Conservation (phyloP, 2,113 vertebrate genomes). For the Anguilla japonica region DNA sequence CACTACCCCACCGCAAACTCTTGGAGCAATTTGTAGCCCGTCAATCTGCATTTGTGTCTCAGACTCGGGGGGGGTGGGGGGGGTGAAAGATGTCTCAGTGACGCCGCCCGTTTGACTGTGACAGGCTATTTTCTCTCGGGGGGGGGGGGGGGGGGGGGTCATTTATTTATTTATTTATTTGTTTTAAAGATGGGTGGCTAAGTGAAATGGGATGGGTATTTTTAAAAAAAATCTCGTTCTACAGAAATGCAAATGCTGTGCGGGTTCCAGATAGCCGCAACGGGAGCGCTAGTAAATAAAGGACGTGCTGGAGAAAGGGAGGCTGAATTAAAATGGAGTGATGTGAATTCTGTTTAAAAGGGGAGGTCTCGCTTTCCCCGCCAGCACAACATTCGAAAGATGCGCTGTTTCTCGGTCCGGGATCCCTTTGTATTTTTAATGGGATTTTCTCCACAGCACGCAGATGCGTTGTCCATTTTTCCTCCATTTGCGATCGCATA, state of each 20-base stretch:
- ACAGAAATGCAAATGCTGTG: constrained; percentile 23
- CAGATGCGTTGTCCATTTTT: background rate
- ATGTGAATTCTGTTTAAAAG: background rate
- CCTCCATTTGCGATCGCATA: background rate
- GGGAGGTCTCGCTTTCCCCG: background rate
- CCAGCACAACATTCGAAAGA: background rate
- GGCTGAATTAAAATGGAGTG: background rate
- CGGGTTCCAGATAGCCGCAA: background rate
- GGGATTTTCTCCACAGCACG: background rate
- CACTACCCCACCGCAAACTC: constrained; percentile 42
- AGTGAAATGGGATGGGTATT: constrained; percentile 20
- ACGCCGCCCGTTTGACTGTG: constrained; percentile 1
- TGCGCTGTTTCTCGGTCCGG: background rate
- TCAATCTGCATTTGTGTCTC: constrained; percentile 52
- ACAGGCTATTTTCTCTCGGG: constrained; percentile 22
- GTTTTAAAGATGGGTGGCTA: background rate
- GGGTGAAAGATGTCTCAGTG: constrained; percentile 17
- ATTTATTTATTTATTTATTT: background rate
- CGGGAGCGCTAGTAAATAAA: background rate
- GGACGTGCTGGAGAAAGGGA: background rate
- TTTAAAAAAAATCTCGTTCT: constrained; percentile 23
- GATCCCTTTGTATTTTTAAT: background rate
- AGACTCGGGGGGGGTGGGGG: constrained; percentile 30
- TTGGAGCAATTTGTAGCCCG: constrained; percentile 53
- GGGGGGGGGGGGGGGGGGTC: background rate